Base-by-base conservation (phyloP, 2,888 invertebrate species). In the Dichetophora obliterata region DNA sequence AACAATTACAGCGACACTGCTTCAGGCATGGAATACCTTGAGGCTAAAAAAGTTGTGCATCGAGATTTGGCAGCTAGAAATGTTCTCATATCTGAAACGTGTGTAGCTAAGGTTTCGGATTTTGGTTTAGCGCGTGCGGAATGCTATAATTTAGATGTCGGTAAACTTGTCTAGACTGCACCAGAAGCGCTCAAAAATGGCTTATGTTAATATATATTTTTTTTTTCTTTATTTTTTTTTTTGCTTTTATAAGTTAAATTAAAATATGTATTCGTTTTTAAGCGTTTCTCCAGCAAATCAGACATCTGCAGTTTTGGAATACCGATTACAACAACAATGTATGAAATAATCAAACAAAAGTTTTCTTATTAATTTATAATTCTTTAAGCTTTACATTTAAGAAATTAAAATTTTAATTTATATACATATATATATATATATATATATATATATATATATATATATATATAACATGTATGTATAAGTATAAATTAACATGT, bases 271-370 rank as follows among this genome's bases (percentile, higher is more conserved):
- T 19, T 24, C 14, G 24, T 66, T 75, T 61, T 24, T 34, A 91
- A 99, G 98, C 95, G 95, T 92, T 99, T 99, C 91, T 98, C 98
- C 79, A 98, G 97, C 91, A 99, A 99, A 91, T 98, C 98, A 82
- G 99, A 99, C 88, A 98, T 99, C 96, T 99, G 99, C 99, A 98
- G 98, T 90, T 99, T 98, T 91, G 99, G 99, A 66, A 75, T 27
- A 52, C 27, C 27, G 34, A 65, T 50, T 37, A 66, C 43, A 69
- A 69, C 31, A 69, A 69, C 19, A 68, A 68, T n/a, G 37, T 68
- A 24, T 43, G 50, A 68, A 68, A n/a, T n/a, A 65, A 27, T 54
- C 22, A 22, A 54, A 43, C 43, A 43, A 43, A 43, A 43, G 14
- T 43, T 43, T 43, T 43, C 24, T 43, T 37, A 66, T 50, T 3